These are phyloP conservation scores for Cabera pusaria DNA, from an alignment of 2,888 invertebrate species.

Conservation along the genomic window DNA sequence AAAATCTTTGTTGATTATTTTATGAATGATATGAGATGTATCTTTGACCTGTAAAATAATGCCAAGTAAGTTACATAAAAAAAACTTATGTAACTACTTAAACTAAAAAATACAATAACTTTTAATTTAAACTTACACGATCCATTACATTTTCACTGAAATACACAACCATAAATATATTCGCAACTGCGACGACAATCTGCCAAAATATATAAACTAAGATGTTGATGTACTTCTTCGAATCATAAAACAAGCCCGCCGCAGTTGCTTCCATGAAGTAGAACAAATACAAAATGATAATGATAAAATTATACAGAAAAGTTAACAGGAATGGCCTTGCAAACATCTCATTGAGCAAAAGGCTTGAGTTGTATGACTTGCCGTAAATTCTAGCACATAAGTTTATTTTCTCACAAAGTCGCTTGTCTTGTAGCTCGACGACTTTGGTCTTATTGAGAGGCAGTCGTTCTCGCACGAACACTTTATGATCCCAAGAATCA, in stretches of 20 bases:
- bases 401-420: conserved; percentile 51
- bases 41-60: conserved; percentile 55
- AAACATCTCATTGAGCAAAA: conserved; percentile 42
- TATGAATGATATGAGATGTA: conserved; percentile 49
- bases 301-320: conserved; percentile 40
- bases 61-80: too few species aligned
- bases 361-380: conserved; percentile 44
- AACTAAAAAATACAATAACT: too few species aligned
- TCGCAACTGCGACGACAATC: conserved; percentile 42
- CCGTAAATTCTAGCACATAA: conserved; percentile 53
- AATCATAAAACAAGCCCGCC: conserved; percentile 54
- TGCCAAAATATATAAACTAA: conserved; percentile 58
- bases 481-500: conserved; percentile 45
- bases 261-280: conserved; percentile 72
- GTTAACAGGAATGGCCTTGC: conserved; percentile 49
- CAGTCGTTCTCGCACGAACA: conserved; percentile 42
- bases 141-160: conserved; percentile 47
- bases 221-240: conserved; percentile 49
- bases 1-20: conserved; percentile 55
- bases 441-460: conserved; percentile 36
- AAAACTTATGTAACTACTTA: too few species aligned
- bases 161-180: conserved; percentile 46
- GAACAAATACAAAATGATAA: conserved; percentile 56
- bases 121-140: conserved; percentile 48
- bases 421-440: conserved; percentile 44